A percentile compares a stretch with the other conserved stretches of the same genome.
phyloP scores from a whole-genome alignment of 2,113 vertebrate genomes.

The Hyaena hyaena region DNA sequence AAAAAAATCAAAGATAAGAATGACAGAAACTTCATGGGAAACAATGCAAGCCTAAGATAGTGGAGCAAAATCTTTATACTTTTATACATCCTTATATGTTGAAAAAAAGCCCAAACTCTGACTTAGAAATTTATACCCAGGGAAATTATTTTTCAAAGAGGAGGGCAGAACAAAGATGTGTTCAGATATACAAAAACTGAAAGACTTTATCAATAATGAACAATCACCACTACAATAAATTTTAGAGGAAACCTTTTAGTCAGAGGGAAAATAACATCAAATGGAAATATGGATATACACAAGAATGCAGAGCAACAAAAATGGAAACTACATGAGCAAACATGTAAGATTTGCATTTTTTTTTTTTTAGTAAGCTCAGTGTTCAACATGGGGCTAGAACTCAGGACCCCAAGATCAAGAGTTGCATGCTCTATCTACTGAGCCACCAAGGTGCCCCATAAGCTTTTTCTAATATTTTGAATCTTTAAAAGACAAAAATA shows the following conservation, averaged over 20 bases:
- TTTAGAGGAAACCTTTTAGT: background rate
- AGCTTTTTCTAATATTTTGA: background rate
- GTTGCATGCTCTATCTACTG: background rate
- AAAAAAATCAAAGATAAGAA: background rate
- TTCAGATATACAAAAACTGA: conserved; percentile 3
- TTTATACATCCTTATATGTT: too few species aligned
- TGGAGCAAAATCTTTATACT: background rate
- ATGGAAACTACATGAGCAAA: background rate
- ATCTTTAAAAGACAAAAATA: conserved; percentile 50
- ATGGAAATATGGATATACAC: background rate
- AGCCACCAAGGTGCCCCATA: background rate
- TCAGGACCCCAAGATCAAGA: background rate
- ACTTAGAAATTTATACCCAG: conserved; percentile 18
- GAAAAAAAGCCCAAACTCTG: background rate
- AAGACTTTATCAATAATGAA: background rate
- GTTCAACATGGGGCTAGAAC: background rate
- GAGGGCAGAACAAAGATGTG: background rate
- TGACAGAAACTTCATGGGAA: conserved; percentile 19
- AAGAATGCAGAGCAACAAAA: conserved; percentile 4
- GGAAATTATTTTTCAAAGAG: conserved; percentile 34
- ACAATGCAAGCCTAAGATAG: background rate
- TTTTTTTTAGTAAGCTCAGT: background rate
- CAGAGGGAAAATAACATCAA: conserved; percentile 1
- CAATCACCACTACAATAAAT: background rate
- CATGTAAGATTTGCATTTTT: background rate